Conservation (phyloP, 2,888 invertebrate genomes). For the Nycteola revayana region DNA sequence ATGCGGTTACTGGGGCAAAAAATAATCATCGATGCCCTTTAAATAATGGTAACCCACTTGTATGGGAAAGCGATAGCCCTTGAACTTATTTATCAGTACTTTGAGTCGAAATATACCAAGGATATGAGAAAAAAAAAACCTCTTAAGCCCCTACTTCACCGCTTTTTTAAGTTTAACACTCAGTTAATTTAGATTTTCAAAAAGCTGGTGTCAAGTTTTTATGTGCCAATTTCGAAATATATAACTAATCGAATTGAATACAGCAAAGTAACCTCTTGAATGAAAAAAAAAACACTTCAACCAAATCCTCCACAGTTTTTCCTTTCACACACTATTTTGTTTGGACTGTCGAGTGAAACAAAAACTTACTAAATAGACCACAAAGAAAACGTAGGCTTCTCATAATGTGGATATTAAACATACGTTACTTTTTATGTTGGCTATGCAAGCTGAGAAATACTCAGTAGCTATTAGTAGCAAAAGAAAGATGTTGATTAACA, state of each 20-base stretch:
- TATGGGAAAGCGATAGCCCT: conserved; percentile 62
- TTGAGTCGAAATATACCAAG: conserved; percentile 33
- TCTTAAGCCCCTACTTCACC: conserved; percentile 13
- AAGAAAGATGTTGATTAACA: conserved; percentile 39
- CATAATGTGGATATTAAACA: conserved; percentile 49
- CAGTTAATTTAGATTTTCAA: conserved; percentile 8
- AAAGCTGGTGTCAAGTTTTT: conserved; percentile 10
- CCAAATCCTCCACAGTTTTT: conserved; percentile 43
- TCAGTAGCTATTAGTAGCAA: conserved; percentile 49
- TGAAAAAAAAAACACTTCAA: conserved; percentile 38
- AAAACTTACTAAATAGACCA: conserved; percentile 45
- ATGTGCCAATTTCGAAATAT: conserved; percentile 8
- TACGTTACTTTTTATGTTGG: conserved; percentile 46
- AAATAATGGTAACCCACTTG: conserved; percentile 66
- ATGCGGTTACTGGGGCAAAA: conserved; percentile 71
- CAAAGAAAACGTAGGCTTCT: conserved; percentile 42
- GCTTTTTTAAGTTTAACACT: conserved; percentile 26
- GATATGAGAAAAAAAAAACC: conserved; percentile 32
- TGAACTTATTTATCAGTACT: conserved; percentile 60
- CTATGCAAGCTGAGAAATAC: conserved; percentile 49
- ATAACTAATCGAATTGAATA: conserved; percentile 18
- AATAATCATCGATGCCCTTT: conserved; percentile 54
- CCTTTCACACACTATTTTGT: conserved; percentile 54
- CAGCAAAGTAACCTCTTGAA: conserved; percentile 35
- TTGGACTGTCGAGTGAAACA: conserved; percentile 47